Percentiles rank a stretch among this genome's conserved stretches.
These are phyloP conservation scores for Microtus richardsoni DNA, from an alignment of 2,113 vertebrate species.

Conservation along the genomic window DNA sequence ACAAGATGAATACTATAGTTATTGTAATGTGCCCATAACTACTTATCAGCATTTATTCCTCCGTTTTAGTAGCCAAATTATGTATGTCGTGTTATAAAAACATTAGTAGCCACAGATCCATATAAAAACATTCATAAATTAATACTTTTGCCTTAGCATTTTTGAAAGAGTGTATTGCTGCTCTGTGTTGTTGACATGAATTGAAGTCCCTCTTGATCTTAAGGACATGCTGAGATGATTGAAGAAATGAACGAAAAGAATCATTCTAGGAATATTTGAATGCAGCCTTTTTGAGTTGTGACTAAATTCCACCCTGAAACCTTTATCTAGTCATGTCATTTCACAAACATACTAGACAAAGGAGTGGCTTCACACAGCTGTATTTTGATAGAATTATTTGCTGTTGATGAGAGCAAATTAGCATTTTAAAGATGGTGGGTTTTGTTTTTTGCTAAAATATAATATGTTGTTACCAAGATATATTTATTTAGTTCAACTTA, in stretches of 20 bases:
- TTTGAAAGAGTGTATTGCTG: background rate
- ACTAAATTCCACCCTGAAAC: background rate
- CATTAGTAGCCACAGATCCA: background rate
- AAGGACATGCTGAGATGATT: conserved; percentile 17
- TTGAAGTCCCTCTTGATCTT: conserved; percentile 31
- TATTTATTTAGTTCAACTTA: conserved; percentile 39
- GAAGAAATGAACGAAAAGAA: background rate
- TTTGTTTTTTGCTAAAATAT: conserved; percentile 31
- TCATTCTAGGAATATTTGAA: background rate
- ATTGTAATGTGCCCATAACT: background rate
- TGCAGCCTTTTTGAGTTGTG: conserved; percentile 25
- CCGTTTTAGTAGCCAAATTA: conserved; percentile 26
- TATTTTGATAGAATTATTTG: conserved; percentile 45
- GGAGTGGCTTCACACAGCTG: background rate
- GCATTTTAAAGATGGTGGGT: conserved; percentile 43
- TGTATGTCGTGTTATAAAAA: conserved; percentile 51
- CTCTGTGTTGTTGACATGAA: conserved; percentile 51
- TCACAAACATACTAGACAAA: conserved; percentile 22
- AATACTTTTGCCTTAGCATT: background rate
- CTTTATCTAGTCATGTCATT: conserved; percentile 23
- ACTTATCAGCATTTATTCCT: conserved; percentile 28
- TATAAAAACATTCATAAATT: conserved; percentile 21
- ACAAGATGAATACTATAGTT: conserved; percentile 7
- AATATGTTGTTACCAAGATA: background rate
- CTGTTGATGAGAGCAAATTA: conserved; percentile 21